Percentiles rank a stretch among this genome's conserved stretches.
Conservation (phyloP, 2,797 vertebrate species). For the Anguilla marmorata region DNA sequence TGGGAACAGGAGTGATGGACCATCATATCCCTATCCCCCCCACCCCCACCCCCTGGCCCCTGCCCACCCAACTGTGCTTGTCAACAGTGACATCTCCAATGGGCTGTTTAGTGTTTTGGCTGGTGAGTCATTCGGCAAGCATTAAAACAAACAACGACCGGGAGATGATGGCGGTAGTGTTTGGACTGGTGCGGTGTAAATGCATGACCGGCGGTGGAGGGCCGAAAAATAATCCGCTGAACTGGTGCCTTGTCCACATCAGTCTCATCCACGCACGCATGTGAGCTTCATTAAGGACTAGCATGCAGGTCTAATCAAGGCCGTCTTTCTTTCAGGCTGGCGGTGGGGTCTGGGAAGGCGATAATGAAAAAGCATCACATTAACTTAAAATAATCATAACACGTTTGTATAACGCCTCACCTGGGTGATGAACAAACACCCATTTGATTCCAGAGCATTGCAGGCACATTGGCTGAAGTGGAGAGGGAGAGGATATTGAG, state of each 20-base stretch:
- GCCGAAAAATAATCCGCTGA: not conserved
- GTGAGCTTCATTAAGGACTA: slow-evolving; percentile 11
- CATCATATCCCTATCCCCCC: not conserved
- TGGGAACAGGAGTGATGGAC: not conserved
- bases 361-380: slow-evolving; percentile 22
- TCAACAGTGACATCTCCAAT: not conserved
- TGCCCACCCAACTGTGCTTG: not conserved
- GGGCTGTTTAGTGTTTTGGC: slow-evolving; percentile 1
- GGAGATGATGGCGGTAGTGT: not conserved
- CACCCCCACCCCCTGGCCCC: not conserved
- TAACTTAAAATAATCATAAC: slow-evolving; percentile 25
- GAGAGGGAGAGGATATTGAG: not conserved
- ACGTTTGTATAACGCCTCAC: not conserved
- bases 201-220: not conserved
- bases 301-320: slow-evolving; percentile 11
- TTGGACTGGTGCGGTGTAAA: slow-evolving; percentile 18
- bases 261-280: not conserved
- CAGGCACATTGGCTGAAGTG: not conserved
- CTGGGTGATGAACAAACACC: not conserved
- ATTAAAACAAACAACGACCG: slow-evolving; percentile 9
- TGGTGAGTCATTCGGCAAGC: slow-evolving; percentile 8
- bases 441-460: not conserved
- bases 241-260: not conserved
- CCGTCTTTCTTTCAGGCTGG: slow-evolving; percentile 5
- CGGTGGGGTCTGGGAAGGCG: slow-evolving; percentile 1